Base-by-base conservation (phyloP, 2,113 vertebrate genomes). In the Perognathus longimembris region DNA sequence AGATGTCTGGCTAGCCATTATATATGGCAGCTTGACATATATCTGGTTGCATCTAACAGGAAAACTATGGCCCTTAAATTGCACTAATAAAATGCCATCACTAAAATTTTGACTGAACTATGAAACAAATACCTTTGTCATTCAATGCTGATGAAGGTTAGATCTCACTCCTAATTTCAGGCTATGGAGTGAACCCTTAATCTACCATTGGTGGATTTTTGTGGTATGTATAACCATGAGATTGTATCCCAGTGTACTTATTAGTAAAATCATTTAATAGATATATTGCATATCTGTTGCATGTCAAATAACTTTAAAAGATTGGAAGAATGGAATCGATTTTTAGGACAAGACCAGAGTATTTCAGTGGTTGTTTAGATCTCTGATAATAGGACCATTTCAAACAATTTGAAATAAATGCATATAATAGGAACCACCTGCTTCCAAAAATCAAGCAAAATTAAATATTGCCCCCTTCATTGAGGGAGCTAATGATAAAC, bases 1-100 rank as follows among this genome's bases (percentile, higher is more conserved):
- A 96, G 95, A 89, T 90, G 92, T 94, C 92, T 92, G 59, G 30
- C 77, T 77, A 91, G 78, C 59, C 89, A 91, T 67, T 82, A 84
- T 71, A 69, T 59, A 67, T 83, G 86, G 84, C 81, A 89, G 77
- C 80, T 77, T 93, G 92, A 90, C 80, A 92, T 66, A 30, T 22
- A 36, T 86, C 79, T 88, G 79, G 80, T 34, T 67, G 36, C 80
- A 87, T 9, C 76, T 78, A 87, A 82, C 24, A 87, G 80, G 86
- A 89, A 93, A 81, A 92, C 61, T 36, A 81, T 59, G 77, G 75
- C 45, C 57, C 66, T 69, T 85, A 82, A 92, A 83, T 69, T 88
- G 38, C 75, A 24, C 90, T 70, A 92, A 79, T 96, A 96, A 95
- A 95, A 96, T 67, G 38, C 26, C 71, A 80, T 71, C 57, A 54